Evolutionary conservation across 2,113 vertebrate genomes (phyloP).

Genomic region (Hippocampus zosterae): DNA sequence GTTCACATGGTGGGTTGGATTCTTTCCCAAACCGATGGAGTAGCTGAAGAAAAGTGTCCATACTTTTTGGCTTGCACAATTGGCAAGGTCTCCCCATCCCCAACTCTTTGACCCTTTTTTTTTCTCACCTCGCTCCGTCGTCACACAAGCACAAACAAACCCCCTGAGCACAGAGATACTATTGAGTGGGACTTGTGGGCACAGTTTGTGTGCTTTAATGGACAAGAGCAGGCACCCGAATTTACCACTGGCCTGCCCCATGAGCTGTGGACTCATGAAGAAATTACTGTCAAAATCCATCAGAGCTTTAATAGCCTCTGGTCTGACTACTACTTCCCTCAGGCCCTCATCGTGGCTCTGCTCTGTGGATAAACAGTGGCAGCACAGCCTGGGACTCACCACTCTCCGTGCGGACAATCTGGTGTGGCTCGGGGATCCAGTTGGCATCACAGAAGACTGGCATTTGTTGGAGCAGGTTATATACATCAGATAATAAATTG

Average conservation of each 20-base stretch:
- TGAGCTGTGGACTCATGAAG: slow-evolving; percentile 57
- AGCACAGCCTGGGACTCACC: slow-evolving; percentile 44
- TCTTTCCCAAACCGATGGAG: slow-evolving; percentile 51
- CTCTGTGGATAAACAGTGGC: slow-evolving; percentile 63
- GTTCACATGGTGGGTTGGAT: slow-evolving; percentile 49
- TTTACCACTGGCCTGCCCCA: slow-evolving; percentile 58
- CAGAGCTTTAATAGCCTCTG: slow-evolving; percentile 65
- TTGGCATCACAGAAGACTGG: slow-evolving; percentile 3
- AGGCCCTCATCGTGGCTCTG: slow-evolving; percentile 46
- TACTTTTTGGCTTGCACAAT: slow-evolving; percentile 51
- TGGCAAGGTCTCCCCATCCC: slow-evolving; percentile 29
- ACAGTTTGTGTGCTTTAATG: slow-evolving; percentile 67
- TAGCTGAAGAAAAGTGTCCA: slow-evolving; percentile 47
- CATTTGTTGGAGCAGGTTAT: slow-evolving; percentile 24
- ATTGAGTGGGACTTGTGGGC: slow-evolving; percentile 70
- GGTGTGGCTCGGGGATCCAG: slow-evolving; percentile 32
- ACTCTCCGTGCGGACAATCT: slow-evolving; percentile 29
- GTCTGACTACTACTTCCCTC: slow-evolving; percentile 39
- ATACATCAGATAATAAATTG: neutral
- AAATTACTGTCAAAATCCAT: slow-evolving; percentile 75
- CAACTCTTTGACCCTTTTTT: slow-evolving; percentile 31
- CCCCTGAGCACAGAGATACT: slow-evolving; percentile 66
- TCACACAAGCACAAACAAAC: slow-evolving; percentile 52
- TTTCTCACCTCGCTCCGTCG: slow-evolving; percentile 44
- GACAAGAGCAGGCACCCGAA: slow-evolving; percentile 64